Conservation (phyloP, 2,797 vertebrate species). For the Muscicapa comitata region DNA sequence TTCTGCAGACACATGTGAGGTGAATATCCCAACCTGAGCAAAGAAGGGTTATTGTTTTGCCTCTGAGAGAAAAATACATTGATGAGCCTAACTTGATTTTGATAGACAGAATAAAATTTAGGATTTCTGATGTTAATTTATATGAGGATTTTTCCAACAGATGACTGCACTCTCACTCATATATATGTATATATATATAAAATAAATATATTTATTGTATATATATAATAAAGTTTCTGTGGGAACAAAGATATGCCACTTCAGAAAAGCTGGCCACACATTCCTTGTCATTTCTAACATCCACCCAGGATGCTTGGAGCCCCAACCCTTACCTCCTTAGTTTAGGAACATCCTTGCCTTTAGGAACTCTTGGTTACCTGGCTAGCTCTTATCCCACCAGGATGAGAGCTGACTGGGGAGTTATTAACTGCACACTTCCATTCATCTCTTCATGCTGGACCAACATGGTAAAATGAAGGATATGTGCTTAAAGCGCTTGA, state of each 20-base stretch:
- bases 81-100: not conserved
- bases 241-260: not conserved
- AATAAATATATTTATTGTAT: too few species aligned
- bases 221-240: not conserved
- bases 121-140: not conserved
- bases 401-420: not conserved
- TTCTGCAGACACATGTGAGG: not conserved
- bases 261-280: not conserved
- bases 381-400: not conserved
- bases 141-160: not conserved
- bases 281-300: not conserved
- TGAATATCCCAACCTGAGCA: not conserved
- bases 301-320: not conserved
- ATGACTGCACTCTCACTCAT: not conserved
- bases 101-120: not conserved
- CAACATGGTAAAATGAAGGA: not conserved
- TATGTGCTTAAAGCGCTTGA: not conserved
- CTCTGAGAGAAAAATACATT: not conserved
- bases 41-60: not conserved
- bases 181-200: too few species aligned
- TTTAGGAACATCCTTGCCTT: not conserved
- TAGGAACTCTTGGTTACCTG: not conserved
- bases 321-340: not conserved
- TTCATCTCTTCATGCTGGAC: not conserved
- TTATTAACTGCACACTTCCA: not conserved